phyloP scores from a whole-genome alignment of 2,113 vertebrate genomes.

The Cygnus buccinator region DNA sequence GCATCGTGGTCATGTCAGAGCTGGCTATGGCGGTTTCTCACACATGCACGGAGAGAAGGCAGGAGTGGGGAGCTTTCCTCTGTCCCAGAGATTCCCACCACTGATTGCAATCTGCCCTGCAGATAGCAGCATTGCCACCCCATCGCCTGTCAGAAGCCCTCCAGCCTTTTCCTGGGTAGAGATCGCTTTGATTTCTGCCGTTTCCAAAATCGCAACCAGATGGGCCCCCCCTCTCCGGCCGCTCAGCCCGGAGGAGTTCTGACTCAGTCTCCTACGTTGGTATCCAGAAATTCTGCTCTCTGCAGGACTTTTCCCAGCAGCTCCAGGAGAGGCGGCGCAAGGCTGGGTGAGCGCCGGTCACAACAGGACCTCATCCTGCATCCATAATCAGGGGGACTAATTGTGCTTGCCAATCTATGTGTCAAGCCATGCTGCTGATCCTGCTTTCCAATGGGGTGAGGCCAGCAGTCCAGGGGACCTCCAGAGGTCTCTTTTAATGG shows the following conservation, averaged over 20 bases:
- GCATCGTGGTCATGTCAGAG: background rate
- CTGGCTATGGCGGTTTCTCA: background rate
- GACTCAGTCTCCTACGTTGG: background rate
- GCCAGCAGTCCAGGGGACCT: background rate
- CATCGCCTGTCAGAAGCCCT: background rate
- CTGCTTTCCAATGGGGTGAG: background rate
- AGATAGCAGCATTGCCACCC: accelerated
- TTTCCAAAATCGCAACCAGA: conserved; percentile 46
- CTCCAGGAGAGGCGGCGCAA: accelerated
- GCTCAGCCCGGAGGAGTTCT: background rate
- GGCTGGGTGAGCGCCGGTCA: accelerated
- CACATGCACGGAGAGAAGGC: too few species aligned
- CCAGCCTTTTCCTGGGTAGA: background rate
- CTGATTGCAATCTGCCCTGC: accelerated
- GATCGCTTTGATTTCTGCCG: accelerated
- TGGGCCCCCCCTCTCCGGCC: background rate
- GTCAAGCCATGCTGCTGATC: background rate
- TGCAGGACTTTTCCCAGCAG: background rate
- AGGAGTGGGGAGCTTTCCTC: background rate
- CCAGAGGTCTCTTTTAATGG: background rate
- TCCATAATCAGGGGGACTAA: background rate
- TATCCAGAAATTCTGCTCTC: background rate
- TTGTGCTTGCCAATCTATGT: background rate
- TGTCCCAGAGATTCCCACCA: accelerated
- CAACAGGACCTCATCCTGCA: accelerated